Base-by-base conservation (phyloP, 2,888 invertebrate genomes). In the Fragum whitleyi region DNA sequence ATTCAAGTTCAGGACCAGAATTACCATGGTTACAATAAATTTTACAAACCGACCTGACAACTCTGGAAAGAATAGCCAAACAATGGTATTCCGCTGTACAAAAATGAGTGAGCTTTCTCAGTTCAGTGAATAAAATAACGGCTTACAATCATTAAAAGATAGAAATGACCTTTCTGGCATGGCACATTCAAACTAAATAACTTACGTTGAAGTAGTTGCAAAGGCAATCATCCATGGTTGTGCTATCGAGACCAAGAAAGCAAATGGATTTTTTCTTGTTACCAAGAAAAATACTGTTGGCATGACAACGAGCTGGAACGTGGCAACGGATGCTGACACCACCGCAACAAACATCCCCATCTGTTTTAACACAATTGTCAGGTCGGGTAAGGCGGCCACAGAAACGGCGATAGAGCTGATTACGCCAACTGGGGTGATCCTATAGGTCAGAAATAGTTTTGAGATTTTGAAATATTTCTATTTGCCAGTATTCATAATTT, bases 121-220 rank as follows among this genome's bases (percentile, higher is more conserved):
- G n/a, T n/a, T n/a, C n/a, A n/a, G n/a, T n/a, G n/a, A n/a, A n/a
- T n/a, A n/a, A n/a, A n/a, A n/a, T n/a, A n/a, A n/a, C n/a, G n/a
- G n/a, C n/a, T n/a, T n/a, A n/a, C n/a, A n/a, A n/a, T n/a, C n/a
- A n/a, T n/a, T n/a, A n/a, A n/a, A n/a, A n/a, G n/a, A n/a, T n/a
- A n/a, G n/a, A n/a, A n/a, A n/a, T n/a, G n/a, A n/a, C n/a, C n/a
- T n/a, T n/a, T n/a, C n/a, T n/a, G n/a, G n/a, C n/a, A n/a, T n/a
- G n/a, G 32, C 9, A 36, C 32, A 36, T 36, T 36, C 9, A 36
- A 36, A 9, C 9, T 36, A 36, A 9, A 36, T 36, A 36, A 36
- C 91, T 89, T 81, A 92, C 92, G 91, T 88, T 86, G 89, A 89
- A 0, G 91, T 88, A 1, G 92, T 69, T 5, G 92, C 91, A 74